Base-by-base conservation (phyloP, 2,888 invertebrate species). In the Dicyrtoma fusca region DNA sequence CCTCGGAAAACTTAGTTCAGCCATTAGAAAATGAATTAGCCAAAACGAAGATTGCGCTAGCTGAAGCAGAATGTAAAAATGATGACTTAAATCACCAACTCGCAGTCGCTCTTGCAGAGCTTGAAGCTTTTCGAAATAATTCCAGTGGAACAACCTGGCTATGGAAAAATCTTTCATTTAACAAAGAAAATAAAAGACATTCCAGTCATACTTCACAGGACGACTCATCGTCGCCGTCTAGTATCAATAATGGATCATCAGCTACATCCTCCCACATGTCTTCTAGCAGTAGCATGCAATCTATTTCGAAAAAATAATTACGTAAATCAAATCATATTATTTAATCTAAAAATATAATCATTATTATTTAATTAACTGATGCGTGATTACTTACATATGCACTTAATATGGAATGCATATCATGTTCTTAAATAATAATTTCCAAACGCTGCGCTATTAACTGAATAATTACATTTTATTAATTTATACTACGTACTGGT, bases 21-120 rank as follows among this genome's bases (percentile, higher is more conserved):
- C 96, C 95, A 83, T 85, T 99, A 19, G 99, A 99, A 84, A 86
- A 97, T 73, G 97, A 99, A 82, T 85, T 99, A 79, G 99, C 98
- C 1, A 94, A 96, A 83, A 95, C 97, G 0, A 99, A 99, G 84
- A 86, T 99, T 78, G 96, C 95, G 0, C 91, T 97, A 78, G 99
- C 98, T 5, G 97, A 99, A 85, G 94, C 96, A 0, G 94, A 97
- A 85, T 97, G 97, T 85, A 90, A 91, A 19, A 78, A 77, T 61
- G 79, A 79, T 61, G 79, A 79, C 49, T 61, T 77, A 6, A 76
- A 61, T 62, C 79, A 79, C 62, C 73, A 76, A 57, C 65, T 79
- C 2, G 13, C 69, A 2, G 61, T 78, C 2, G 74, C 78, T 21
- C 23, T 74, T 1, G 51, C 73, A 19, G 78, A 78, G 45, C 51